Base-by-base conservation (phyloP, 2,888 invertebrate genomes). In the Tetramorium bicarinatum region DNA sequence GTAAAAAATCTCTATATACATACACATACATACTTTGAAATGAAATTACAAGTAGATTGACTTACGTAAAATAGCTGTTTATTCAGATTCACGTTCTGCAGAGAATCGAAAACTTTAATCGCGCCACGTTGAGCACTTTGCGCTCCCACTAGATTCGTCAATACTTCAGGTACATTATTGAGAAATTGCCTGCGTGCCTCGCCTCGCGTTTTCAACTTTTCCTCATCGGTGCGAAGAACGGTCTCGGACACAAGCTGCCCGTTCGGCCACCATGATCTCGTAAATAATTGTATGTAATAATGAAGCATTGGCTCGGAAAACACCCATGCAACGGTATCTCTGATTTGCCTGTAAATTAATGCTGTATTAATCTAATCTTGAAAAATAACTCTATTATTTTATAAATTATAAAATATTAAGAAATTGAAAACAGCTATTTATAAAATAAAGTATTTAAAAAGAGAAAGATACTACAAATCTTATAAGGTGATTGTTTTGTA, bases 61-160 rank as follows among this genome's bases (percentile, higher is more conserved):
- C 98, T 97, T 94, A 98, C 98, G 95, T 98, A 98, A 95, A 98
- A 97, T 62, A 99, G 95, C 93, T 98, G 98, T 93, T 98, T 98
- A 95, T 99, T 99, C 93, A 98, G 97, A 92, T 96, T 96, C 86
- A 97, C 96, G 95, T 98, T 97, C 95, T 99, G 99, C 88, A 98
- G 95, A 72, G 97, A 97, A 93, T 98, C 97, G 95, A 98, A 98
- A 83, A 98, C 97, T 95, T 98, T 98, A 88, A 97, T 96, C 0
- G 98, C 97, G 66, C 99, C 99, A 88, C 97, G 96, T 89, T 97
- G 97, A 44, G 98, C 97, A 76, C 98, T 97, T 94, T 97, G 97
- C 81, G 97, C 97, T 34, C 98, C 99, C 77, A 98, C 97, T 81
- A 99, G 95, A 93, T 97, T 98, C 86, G 97, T 97, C 88, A 99